Conservation (phyloP, 1,140 invertebrate genomes). For the Drosophila lacteicornis region DNA sequence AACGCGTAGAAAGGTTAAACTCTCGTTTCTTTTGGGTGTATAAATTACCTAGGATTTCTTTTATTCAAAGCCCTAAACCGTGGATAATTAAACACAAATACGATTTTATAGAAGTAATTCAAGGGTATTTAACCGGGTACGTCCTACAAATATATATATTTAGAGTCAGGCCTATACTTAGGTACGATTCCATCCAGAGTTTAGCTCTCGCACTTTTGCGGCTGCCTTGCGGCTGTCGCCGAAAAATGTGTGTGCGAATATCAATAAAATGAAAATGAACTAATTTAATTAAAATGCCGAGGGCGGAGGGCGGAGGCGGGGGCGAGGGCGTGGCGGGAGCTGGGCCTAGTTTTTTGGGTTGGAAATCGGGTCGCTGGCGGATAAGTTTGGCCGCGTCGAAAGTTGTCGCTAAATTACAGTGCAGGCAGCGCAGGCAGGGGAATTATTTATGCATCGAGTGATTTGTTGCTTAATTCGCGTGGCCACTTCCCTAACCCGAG, state of each 20-base stretch:
- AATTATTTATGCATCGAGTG: constrained; percentile 61
- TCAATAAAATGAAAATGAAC: constrained; percentile 73
- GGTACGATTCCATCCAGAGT: no score
- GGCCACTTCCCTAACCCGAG: background rate
- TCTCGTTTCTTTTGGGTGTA: no score
- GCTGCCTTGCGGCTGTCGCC: constrained; percentile 21
- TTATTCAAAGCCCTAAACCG: background rate
- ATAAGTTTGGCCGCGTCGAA: constrained; percentile 3
- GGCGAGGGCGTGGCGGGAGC: background rate
- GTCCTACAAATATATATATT: background rate
- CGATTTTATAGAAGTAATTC: background rate
- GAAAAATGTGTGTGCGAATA: constrained; percentile 37
- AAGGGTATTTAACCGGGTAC: background rate
- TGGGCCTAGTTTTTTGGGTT: background rate
- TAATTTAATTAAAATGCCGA: constrained; percentile 73
- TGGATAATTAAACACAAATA: background rate
- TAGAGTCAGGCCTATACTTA: background rate
- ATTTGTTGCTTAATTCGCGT: constrained; percentile 52
- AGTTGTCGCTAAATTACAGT: constrained; percentile 8
- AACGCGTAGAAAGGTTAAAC: no score
- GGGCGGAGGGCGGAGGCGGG: background rate
- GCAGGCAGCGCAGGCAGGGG: background rate
- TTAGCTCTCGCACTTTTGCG: constrained; percentile 6
- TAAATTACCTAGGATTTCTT: background rate
- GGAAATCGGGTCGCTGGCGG: constrained; percentile 27